These are phyloP conservation scores for Micronycteris hirsuta DNA, from an alignment of 2,113 vertebrate genomes.

Conservation along the genomic window DNA sequence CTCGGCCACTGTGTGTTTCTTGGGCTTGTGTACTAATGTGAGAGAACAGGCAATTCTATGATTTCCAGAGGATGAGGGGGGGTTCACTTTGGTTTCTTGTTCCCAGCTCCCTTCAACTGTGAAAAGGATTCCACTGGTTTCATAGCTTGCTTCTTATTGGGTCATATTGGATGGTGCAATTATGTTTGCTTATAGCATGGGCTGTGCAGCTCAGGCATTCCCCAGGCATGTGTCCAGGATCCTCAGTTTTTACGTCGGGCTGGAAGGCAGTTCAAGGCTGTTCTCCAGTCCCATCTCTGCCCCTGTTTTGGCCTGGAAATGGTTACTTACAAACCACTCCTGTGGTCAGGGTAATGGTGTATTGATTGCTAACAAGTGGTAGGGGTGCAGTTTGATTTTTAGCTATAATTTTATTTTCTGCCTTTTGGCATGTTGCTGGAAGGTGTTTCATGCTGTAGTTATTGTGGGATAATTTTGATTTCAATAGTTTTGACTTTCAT, in stretches of 20 bases:
- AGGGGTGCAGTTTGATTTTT: conserved; percentile 70
- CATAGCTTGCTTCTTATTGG: neutral
- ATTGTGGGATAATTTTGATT: conserved; percentile 72
- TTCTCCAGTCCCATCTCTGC: conserved; percentile 22
- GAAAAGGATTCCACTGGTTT: conserved; percentile 50
- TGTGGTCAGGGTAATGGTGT: conserved; percentile 50
- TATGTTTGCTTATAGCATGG: conserved; percentile 56
- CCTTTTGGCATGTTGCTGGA: conserved; percentile 62
- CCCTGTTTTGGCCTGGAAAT: neutral
- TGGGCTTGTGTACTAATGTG: neutral
- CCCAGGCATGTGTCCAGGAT: conserved; percentile 42
- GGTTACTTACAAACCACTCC: conserved; percentile 55
- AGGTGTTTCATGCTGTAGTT: conserved; percentile 62
- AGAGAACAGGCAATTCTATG: neutral
- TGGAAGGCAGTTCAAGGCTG: conserved; percentile 18
- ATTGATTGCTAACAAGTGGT: conserved; percentile 74
- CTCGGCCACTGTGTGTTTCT: neutral
- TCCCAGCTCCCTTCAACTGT: conserved; percentile 27
- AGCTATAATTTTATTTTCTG: conserved; percentile 74
- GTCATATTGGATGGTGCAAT: conserved; percentile 54
- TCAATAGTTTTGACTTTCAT: conserved; percentile 60
- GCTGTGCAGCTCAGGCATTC: conserved; percentile 35
- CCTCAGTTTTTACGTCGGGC: neutral
- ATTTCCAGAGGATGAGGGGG: conserved; percentile 15
- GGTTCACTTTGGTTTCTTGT: neutral